A percentile compares a stretch with the other conserved stretches of the same genome.
phyloP scores from a whole-genome alignment of 2,888 invertebrate genomes.

The Hedychridium roseum region DNA sequence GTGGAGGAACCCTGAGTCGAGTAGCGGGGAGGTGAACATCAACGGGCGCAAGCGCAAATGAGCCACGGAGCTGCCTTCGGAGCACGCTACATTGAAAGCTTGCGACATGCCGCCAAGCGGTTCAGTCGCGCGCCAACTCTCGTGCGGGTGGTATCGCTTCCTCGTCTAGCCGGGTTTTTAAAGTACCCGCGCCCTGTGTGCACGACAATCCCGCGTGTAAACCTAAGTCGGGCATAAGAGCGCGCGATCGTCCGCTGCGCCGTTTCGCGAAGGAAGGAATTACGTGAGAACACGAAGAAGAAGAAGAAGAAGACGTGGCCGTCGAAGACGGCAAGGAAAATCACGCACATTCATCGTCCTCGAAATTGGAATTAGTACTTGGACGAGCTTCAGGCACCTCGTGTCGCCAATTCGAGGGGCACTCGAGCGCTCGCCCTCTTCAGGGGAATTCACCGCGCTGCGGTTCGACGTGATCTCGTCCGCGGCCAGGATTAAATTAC shows the following conservation, averaged over 20 bases:
- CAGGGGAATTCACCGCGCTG: no score
- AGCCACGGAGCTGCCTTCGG: constrained; percentile 37
- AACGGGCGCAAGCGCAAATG: constrained; percentile 50
- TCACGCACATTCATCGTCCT: constrained; percentile 23
- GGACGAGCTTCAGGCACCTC: constrained; percentile 36
- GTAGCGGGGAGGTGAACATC: constrained; percentile 27
- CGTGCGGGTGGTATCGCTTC: constrained; percentile 41
- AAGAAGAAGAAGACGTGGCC: constrained; percentile 16
- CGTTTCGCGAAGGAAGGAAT: no score
- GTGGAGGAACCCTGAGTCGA: background rate
- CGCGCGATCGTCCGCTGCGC: no score
- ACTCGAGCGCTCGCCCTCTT: background rate
- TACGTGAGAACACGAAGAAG: no score
- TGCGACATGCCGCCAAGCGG: constrained; percentile 58
- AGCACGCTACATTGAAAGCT: constrained; percentile 61
- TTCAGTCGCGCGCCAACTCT: constrained; percentile 62
- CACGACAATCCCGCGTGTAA: no score
- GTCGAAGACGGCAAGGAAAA: constrained; percentile 9
- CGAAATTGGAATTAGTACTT: constrained; percentile 37
- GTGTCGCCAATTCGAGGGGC: constrained; percentile 1
- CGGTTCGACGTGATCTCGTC: no score
- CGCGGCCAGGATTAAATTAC: no score
- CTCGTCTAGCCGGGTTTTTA: constrained; percentile 6
- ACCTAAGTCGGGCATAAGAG: no score
- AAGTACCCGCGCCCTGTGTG: no score